phyloP scores from a whole-genome alignment of 2,113 vertebrate genomes.

The Corythaixoides concolor region DNA sequence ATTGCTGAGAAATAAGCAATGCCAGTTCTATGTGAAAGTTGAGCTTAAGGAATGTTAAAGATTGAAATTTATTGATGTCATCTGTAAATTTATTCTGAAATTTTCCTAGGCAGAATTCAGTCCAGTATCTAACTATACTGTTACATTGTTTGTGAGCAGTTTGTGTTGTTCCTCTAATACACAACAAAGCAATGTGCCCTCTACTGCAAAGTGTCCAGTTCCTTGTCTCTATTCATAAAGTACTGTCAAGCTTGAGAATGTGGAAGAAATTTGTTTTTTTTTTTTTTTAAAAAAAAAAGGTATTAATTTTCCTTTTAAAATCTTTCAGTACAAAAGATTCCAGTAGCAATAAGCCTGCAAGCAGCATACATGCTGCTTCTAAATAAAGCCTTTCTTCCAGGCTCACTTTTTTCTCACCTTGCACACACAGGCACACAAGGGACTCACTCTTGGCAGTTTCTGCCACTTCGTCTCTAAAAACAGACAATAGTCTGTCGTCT shows the following conservation, averaged over 20 bases:
- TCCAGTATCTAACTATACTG: not conserved
- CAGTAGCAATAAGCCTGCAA: not conserved
- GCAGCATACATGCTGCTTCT: not conserved
- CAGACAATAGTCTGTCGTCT: not conserved
- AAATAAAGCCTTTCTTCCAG: not conserved
- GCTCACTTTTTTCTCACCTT: not conserved
- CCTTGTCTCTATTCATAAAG: not conserved
- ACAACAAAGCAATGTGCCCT: not conserved
- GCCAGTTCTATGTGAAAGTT: not conserved
- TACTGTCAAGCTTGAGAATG: not conserved
- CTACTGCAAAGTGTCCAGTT: not conserved
- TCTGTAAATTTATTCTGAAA: not conserved
- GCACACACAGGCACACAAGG: not conserved
- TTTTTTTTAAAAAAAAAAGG: not conserved
- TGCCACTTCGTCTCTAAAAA: not conserved
- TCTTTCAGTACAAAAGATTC: not conserved
- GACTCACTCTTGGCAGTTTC: constrained; percentile 1
- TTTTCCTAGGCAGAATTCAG: not conserved
- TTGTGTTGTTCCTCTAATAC: not conserved
- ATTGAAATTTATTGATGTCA: not conserved
- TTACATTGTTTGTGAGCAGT: not conserved
- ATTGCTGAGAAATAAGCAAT: not conserved
- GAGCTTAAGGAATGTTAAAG: not conserved
- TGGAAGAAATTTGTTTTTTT: not conserved
- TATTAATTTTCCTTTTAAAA: not conserved